Evolutionary conservation across 2,888 invertebrate species (phyloP), one percentile per base, ranked within the genome.

Genomic region (Psylliodes chrysocephalus): DNA sequence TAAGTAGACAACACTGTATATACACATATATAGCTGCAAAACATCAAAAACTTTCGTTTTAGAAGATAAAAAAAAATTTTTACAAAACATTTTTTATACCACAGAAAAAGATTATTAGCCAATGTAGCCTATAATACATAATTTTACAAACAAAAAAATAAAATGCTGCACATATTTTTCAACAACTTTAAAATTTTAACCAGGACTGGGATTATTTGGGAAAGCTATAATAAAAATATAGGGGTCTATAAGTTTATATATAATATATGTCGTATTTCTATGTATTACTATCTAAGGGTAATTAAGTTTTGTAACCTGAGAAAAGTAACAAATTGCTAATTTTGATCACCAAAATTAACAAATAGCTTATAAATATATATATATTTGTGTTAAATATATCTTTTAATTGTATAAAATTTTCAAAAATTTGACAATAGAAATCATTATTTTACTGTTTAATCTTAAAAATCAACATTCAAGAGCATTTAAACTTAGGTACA

Each of bases 301-400:
- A 22, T 47, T 44, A 47, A 47, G 22, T 47, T 47, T 19, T 44
- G n/a, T 18, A 47, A 25, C 25, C 47, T 47, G 25, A 47, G 47
- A 47, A 47, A 47, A 10, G 12, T 47, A 47, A 25, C 47, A 47
- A 42, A 42, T 18, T 42, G 42, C 17, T 42, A 42, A 42, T 42
- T 42, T 42, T 42, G 18, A 18, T 42, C 17, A 18, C 8, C 18
- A 42, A 42, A 42, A 42, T 42, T 42, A 42, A 42, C 42, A 42
- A 42, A 14, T 18, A 10, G 42, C 18, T 42, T 42, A 42, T 18
- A 22, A 22, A 22, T 22, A 22, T 22, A 22, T 22, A 22, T 22
- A 22, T 22, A 4, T 22, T 4, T 22, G 6, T 22, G 22, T 22
- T 22, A 22, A 22, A 22, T 22, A 22, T 22, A 22, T 22, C 22